Evolutionary conservation across 2,113 vertebrate genomes (phyloP).

Genomic region (Poecile atricapillus): DNA sequence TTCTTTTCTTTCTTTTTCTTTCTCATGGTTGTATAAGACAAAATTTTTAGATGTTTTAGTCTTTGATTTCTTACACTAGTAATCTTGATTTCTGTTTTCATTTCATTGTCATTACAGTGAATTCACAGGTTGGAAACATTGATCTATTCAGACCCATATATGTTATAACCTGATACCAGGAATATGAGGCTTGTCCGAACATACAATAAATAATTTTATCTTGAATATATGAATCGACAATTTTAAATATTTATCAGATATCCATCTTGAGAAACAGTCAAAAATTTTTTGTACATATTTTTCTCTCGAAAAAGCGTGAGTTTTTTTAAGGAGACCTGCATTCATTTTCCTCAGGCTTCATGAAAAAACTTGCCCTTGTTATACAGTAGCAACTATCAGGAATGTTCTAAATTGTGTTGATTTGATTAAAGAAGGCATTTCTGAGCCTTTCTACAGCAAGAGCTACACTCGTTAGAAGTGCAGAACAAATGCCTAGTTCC

Average conservation of each 20-base stretch:
- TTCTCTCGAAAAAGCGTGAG: not conserved
- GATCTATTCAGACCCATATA: not conserved
- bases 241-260: not conserved
- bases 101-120: not conserved
- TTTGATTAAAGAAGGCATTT: not conserved
- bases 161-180: not conserved
- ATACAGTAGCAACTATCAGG: not conserved
- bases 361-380: not conserved
- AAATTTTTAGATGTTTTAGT: not conserved
- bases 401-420: not conserved
- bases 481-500: not conserved
- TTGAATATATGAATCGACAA: not conserved
- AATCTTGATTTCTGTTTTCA: not conserved
- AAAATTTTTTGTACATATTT: not conserved
- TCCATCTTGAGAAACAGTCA: not conserved
- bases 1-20: not conserved
- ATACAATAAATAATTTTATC: not conserved
- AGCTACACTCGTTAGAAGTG: not conserved
- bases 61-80: not conserved
- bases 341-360: not conserved
- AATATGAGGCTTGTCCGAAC: not conserved
- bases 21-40: not conserved
- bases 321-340: not conserved
- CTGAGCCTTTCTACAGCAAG: not conserved
- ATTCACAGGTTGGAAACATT: not conserved